Conservation (phyloP, 1,140 invertebrate genomes). For the Dryas iulia region DNA sequence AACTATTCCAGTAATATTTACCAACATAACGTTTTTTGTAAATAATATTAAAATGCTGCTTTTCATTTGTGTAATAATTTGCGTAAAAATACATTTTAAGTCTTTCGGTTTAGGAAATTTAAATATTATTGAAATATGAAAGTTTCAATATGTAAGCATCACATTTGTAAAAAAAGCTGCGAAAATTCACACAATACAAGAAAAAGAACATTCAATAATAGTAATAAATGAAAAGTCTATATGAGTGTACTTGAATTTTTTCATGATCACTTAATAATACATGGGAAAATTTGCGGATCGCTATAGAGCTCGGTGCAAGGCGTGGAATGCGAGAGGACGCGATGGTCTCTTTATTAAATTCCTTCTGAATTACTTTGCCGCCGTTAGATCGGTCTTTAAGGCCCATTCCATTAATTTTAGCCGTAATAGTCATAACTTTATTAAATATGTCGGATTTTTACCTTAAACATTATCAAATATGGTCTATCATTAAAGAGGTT, state of each 20-base stretch:
- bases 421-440: background rate
- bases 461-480: background rate
- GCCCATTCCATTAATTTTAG: slow-evolving; percentile 13
- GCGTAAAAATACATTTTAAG: too few species aligned
- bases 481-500: background rate
- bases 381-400: background rate
- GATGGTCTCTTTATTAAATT: slow-evolving; percentile 57
- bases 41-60: too few species aligned
- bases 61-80: too few species aligned
- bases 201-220: background rate
- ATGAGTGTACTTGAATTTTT: background rate
- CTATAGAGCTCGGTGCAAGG: slow-evolving; percentile 13
- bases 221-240: background rate
- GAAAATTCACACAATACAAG: too few species aligned
- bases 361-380: slow-evolving; percentile 40
- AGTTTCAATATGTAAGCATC: too few species aligned
- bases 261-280: slow-evolving; percentile 15
- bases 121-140: too few species aligned
- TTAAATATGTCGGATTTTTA: background rate
- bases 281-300: slow-evolving; percentile 41
- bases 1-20: too few species aligned
- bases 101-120: too few species aligned
- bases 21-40: too few species aligned
- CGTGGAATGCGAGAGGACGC: slow-evolving; percentile 36
- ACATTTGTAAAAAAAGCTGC: too few species aligned